Evolutionary conservation across 2,888 invertebrate genomes (phyloP).

Genomic region (Leucophenga maculata): DNA sequence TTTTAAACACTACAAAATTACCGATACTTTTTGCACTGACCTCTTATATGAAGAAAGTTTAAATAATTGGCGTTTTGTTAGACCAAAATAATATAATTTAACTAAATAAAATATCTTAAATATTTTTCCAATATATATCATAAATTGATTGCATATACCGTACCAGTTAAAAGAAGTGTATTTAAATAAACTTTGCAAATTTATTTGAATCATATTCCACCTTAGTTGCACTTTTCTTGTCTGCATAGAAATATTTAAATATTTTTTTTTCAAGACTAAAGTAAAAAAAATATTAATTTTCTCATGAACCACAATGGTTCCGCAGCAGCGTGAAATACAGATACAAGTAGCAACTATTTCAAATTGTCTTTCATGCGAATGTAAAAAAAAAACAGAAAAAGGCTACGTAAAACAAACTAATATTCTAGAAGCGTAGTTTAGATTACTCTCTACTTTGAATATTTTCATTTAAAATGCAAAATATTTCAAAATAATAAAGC

Average conservation of each 20-base stretch:
- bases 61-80: too few relatives aligned
- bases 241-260: too few relatives aligned
- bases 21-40: too few relatives aligned
- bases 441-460: not conserved
- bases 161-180: not conserved
- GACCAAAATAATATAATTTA: too few relatives aligned
- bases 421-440: not conserved
- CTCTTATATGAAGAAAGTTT: too few relatives aligned
- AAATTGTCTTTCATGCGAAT: not conserved
- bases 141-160: not conserved
- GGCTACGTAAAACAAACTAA: not conserved
- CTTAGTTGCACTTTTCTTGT: slow-evolving; percentile 3
- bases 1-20: too few relatives aligned
- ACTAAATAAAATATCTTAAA: too few relatives aligned
- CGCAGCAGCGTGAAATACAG: not conserved
- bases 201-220: not conserved
- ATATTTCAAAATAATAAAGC: slow-evolving; percentile 1
- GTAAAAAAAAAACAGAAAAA: not conserved
- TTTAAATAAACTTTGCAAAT: not conserved
- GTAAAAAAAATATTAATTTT: not conserved
- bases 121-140: too few relatives aligned
- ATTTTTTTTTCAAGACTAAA: not conserved
- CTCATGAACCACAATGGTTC: not conserved
- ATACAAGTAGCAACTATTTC: not conserved
- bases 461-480: not conserved